phyloP scores from a whole-genome alignment of 2,888 invertebrate species.

The Aplocera efformata region DNA sequence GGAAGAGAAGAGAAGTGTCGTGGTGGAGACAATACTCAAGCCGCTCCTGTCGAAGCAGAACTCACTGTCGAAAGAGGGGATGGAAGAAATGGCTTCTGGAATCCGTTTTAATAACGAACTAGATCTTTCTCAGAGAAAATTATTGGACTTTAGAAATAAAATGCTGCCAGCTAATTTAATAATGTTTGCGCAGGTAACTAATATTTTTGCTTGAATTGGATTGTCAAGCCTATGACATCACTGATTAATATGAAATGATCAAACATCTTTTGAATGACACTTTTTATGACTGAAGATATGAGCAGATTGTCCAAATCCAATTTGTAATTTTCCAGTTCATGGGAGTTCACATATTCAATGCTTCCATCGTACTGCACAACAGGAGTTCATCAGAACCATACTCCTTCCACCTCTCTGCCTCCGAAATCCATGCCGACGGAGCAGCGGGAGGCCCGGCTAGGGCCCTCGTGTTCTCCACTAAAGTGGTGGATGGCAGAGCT shows the following conservation, averaged over 20 bases:
- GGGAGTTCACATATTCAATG: conserved; percentile 91
- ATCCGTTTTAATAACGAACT: conserved; percentile 39
- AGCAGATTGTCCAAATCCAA: background rate
- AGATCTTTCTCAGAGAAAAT: conserved; percentile 42
- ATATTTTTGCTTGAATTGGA: background rate
- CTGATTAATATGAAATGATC: background rate
- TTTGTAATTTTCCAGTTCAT: conserved; percentile 82
- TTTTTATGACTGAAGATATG: too few species aligned
- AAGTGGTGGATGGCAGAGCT: conserved; percentile 83
- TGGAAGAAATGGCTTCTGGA: conserved; percentile 30
- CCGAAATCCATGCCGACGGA: conserved; percentile 86
- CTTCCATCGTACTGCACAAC: conserved; percentile 62
- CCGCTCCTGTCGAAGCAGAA: conserved; percentile 73
- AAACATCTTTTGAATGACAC: background rate
- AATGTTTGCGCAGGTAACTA: conserved; percentile 88
- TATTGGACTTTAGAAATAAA: conserved; percentile 85
- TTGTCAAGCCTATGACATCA: background rate
- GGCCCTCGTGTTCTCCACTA: conserved; percentile 85
- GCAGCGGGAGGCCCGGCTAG: conserved; percentile 85
- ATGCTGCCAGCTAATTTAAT: conserved; percentile 90
- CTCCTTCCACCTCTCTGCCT: conserved; percentile 85
- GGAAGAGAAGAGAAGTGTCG: conserved; percentile 64
- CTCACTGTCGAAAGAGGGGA: conserved; percentile 44
- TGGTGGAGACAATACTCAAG: conserved; percentile 71
- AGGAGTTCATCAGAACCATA: conserved; percentile 79